phyloP scores from a whole-genome alignment of 2,888 invertebrate species.

The Hypercompe scribonia region DNA sequence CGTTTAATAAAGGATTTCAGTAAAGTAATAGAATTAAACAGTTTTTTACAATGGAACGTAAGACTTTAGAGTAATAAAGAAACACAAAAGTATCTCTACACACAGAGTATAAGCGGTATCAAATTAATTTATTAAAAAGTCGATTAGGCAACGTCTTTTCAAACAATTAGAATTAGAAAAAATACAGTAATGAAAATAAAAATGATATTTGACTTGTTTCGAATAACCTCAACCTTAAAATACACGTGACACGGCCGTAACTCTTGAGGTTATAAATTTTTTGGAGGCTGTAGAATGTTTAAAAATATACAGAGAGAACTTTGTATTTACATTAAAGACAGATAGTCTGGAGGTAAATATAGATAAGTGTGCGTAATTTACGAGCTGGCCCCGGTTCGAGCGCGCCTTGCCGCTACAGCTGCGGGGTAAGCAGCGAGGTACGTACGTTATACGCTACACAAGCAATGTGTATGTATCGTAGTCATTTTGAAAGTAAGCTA shows the following conservation, averaged over 20 bases:
- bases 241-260: slow-evolving; percentile 15
- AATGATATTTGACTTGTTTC: slow-evolving; percentile 13
- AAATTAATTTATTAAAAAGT: no score
- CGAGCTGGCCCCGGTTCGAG: slow-evolving; percentile 39
- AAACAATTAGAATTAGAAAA: not conserved
- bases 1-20: no score
- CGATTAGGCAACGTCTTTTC: no score
- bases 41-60: no score
- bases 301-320: slow-evolving; percentile 60
- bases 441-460: slow-evolving; percentile 30
- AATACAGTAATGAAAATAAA: not conserved
- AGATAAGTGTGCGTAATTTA: slow-evolving; percentile 78
- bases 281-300: slow-evolving; percentile 45
- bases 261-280: slow-evolving; percentile 46
- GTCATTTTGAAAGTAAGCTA: not conserved
- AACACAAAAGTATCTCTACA: no score
- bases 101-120: no score
- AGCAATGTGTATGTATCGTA: slow-evolving; percentile 13
- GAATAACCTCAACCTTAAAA: not conserved
- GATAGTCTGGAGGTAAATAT: slow-evolving; percentile 72
- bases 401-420: slow-evolving; percentile 22
- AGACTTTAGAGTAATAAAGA: no score
- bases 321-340: slow-evolving; percentile 72
- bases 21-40: no score
- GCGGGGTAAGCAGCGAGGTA: slow-evolving; percentile 23